These are phyloP conservation scores for Pachycephus smyrnensis DNA, from an alignment of 2,888 invertebrate genomes.

Conservation along the genomic window DNA sequence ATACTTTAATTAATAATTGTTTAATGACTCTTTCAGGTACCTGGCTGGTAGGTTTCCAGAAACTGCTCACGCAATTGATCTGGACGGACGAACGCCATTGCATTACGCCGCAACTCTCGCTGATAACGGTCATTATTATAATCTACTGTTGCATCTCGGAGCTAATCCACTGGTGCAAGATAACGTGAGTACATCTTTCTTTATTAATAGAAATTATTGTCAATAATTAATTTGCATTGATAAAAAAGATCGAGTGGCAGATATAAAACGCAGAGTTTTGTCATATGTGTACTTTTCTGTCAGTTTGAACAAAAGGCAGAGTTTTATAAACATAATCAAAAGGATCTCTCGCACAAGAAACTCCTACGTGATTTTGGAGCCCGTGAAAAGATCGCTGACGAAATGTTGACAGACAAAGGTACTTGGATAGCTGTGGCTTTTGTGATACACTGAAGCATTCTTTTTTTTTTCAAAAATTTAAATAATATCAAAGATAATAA, in stretches of 20 bases:
- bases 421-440: slow-evolving; percentile 37
- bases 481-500: neutral
- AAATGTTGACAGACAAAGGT: slow-evolving; percentile 86
- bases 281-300: neutral
- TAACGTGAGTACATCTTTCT: slow-evolving; percentile 73
- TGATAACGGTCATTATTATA: slow-evolving; percentile 90
- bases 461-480: neutral
- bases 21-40: slow-evolving; percentile 66
- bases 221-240: slow-evolving; percentile 7
- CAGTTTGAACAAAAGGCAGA: slow-evolving; percentile 85
- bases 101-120: slow-evolving; percentile 88
- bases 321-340: slow-evolving; percentile 78
- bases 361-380: slow-evolving; percentile 79
- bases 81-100: slow-evolving; percentile 85
- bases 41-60: slow-evolving; percentile 86
- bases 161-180: slow-evolving; percentile 86
- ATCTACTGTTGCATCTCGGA: slow-evolving; percentile 86
- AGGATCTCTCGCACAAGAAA: slow-evolving; percentile 77
- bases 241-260: neutral
- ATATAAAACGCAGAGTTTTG: neutral
- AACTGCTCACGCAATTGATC: slow-evolving; percentile 83
- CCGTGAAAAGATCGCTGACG: slow-evolving; percentile 74
- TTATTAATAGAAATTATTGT: slow-evolving; percentile 1
- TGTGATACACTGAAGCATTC: neutral
- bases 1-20: slow-evolving; percentile 15